These are phyloP conservation scores for Apamea anceps DNA, from an alignment of 2,888 invertebrate species.

Conservation along the genomic window DNA sequence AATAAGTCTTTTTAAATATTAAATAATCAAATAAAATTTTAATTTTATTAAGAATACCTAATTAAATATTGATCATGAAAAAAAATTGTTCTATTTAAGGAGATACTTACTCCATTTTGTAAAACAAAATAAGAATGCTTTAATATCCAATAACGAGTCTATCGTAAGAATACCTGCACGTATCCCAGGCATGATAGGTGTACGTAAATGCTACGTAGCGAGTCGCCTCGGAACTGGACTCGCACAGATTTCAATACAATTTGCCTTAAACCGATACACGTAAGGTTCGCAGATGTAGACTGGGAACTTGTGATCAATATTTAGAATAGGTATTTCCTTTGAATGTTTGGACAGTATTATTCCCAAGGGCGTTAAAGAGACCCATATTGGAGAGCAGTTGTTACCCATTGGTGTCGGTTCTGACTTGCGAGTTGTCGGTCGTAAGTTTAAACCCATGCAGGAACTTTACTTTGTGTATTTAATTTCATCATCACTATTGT, in stretches of 20 bases:
- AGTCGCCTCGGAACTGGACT: constrained; percentile 49
- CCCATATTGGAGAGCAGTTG: too few relatives aligned
- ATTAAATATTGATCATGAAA: background rate
- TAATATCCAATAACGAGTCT: background rate
- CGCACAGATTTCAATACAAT: constrained; percentile 76
- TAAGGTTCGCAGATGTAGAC: constrained; percentile 21
- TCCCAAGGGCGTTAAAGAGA: too few relatives aligned
- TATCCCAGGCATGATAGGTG: background rate
- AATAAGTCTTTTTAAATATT: background rate
- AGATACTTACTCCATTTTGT: background rate
- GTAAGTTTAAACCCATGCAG: too few relatives aligned
- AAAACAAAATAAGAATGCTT: too few relatives aligned
- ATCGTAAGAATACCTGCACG: background rate
- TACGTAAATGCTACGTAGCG: constrained; percentile 6
- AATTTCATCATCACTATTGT: too few relatives aligned
- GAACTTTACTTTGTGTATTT: too few relatives aligned
- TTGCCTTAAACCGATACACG: constrained; percentile 69
- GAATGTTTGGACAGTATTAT: too few relatives aligned
- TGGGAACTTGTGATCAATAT: constrained; percentile 43
- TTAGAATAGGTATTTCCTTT: background rate
- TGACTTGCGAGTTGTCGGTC: too few relatives aligned
- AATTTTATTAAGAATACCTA: background rate
- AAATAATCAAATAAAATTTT: too few relatives aligned
- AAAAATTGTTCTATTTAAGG: background rate
- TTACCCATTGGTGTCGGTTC: too few relatives aligned